Percentiles rank a stretch among this genome's conserved stretches.
These are phyloP conservation scores for Anguilla pacifica DNA, from an alignment of 2,797 vertebrate genomes.

Conservation along the genomic window DNA sequence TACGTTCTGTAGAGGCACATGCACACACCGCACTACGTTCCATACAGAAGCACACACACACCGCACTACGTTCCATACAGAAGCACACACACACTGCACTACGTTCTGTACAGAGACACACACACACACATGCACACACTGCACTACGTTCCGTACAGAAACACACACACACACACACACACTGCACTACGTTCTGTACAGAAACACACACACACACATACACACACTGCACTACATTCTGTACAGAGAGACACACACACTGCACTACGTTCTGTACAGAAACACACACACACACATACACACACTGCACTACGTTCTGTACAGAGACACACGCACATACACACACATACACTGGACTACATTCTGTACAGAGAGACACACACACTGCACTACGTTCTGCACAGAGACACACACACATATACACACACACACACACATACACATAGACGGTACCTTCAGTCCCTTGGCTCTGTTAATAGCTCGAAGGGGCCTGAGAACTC, in stretches of 20 bases:
- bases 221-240: no score
- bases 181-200: background rate
- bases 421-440: constrained; percentile 14
- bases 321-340: background rate
- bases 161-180: constrained; percentile 37
- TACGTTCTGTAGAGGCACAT: no score
- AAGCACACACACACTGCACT: background rate
- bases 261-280: no score
- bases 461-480: constrained; percentile 99
- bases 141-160: constrained; percentile 80
- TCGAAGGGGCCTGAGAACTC: constrained; percentile 91
- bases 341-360: background rate
- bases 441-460: constrained; percentile 81
- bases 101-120: background rate
- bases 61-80: no score
- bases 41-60: background rate
- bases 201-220: background rate
- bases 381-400: background rate
- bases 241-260: no score
- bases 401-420: background rate
- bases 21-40: no score
- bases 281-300: background rate
- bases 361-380: background rate
- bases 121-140: constrained; percentile 81
- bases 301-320: background rate